Conservation (phyloP, 2,797 vertebrate species). For the Sebastes vulpes region DNA sequence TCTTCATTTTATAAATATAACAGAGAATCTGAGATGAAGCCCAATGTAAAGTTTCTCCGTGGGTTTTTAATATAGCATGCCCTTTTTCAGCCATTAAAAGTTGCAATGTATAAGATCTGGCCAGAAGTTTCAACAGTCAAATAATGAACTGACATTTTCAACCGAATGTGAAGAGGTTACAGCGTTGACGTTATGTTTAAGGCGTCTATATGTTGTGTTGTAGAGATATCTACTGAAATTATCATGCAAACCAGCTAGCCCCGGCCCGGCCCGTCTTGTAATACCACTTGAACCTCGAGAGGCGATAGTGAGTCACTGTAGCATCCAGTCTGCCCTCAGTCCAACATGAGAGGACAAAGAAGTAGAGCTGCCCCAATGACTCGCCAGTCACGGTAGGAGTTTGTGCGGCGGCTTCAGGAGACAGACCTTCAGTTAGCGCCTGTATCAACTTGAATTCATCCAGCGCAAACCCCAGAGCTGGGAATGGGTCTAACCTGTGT, state of each 20-base stretch:
- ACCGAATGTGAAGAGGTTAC: background rate
- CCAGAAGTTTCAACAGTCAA: background rate
- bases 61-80: background rate
- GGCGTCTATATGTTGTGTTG: background rate
- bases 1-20: conserved; percentile 37
- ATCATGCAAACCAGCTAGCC: background rate
- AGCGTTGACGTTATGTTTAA: background rate
- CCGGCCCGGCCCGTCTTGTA: no score
- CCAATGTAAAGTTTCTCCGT: background rate
- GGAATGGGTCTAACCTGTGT: no score
- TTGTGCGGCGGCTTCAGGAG: background rate
- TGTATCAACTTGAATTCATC: no score
- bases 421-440: background rate
- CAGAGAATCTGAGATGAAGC: background rate
- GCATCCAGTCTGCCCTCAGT: background rate
- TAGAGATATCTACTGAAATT: background rate
- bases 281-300: no score
- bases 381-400: background rate
- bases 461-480: no score
- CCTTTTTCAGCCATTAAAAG: background rate
- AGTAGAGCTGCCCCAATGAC: accelerated
- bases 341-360: background rate
- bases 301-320: background rate
- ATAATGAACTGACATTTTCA: background rate
- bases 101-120: background rate